Conservation (phyloP, 2,113 vertebrate genomes). For the Thermophis baileyi region DNA sequence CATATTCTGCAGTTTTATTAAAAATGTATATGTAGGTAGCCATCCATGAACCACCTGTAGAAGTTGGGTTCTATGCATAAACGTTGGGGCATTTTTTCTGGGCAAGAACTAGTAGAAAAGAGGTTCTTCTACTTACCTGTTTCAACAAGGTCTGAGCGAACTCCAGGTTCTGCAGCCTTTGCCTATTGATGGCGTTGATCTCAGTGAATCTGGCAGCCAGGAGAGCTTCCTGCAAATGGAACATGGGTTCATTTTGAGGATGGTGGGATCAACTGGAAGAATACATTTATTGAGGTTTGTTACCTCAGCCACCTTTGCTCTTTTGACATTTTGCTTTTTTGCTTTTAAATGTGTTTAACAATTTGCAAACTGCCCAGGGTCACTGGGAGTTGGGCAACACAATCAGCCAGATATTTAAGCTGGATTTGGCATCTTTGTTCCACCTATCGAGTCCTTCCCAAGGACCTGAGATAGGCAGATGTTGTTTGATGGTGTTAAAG, state of each 20-base stretch:
- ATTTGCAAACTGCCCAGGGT: not conserved
- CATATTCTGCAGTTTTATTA: not conserved
- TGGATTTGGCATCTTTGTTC: not conserved
- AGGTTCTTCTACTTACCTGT: constrained; percentile 74
- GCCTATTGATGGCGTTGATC: constrained; percentile 85
- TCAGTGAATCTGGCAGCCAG: constrained; percentile 89
- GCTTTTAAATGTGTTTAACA: not conserved
- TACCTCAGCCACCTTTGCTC: not conserved
- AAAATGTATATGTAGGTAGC: not conserved
- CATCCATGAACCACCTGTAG: not conserved
- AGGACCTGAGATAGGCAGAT: not conserved
- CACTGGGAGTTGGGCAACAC: not conserved
- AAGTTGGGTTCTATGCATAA: not conserved
- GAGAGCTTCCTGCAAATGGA: constrained; percentile 77
- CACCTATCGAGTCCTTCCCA: not conserved
- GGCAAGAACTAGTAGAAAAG: not conserved
- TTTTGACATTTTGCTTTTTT: not conserved
- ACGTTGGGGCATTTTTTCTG: not conserved
- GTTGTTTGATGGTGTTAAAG: not conserved
- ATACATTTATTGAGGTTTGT: not conserved
- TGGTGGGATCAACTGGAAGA: not conserved
- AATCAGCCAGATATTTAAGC: not conserved
- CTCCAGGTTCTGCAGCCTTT: constrained; percentile 87
- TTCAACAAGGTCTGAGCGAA: constrained; percentile 85
- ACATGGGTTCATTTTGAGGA: not conserved